Percentiles rank a stretch among this genome's conserved stretches.
Conservation (phyloP, 92 coral and sea anemone genomes). For the Palythoa grandis region DNA sequence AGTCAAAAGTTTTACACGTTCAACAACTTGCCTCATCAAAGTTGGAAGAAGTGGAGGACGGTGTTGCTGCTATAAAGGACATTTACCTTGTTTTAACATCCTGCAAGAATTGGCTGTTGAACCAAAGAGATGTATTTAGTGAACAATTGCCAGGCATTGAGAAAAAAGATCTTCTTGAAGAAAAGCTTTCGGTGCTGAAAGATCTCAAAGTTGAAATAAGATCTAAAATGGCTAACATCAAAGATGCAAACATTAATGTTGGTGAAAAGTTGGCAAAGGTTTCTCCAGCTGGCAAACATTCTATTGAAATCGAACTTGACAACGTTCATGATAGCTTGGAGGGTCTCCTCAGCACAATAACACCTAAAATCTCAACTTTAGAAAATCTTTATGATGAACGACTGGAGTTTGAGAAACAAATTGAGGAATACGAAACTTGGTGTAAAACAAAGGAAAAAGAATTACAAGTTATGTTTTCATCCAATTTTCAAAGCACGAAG, state of each 20-base stretch:
- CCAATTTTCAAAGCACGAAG: neutral
- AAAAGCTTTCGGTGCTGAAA: conserved; percentile 53
- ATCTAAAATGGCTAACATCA: conserved; percentile 40
- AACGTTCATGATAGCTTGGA: conserved; percentile 53
- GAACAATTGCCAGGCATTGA: conserved; percentile 40
- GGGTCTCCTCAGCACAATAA: conserved; percentile 51
- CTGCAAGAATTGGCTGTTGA: conserved; percentile 69
- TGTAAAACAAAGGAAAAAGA: conserved; percentile 40
- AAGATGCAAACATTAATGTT: conserved; percentile 52
- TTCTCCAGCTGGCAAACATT: conserved; percentile 50
- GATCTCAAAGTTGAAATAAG: conserved; percentile 46
- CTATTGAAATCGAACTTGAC: conserved; percentile 67
- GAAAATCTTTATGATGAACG: conserved; percentile 49
- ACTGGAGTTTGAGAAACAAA: conserved; percentile 47
- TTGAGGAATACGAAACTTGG: conserved; percentile 59
- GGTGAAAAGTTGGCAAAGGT: conserved; percentile 52
- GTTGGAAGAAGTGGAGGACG: conserved; percentile 61
- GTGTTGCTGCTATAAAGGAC: conserved; percentile 51
- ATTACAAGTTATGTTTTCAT: conserved; percentile 2
- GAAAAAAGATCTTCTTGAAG: conserved; percentile 46
- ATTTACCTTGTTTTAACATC: conserved; percentile 53
- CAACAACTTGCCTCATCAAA: conserved; percentile 58
- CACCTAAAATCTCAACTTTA: conserved; percentile 44
- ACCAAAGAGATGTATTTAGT: conserved; percentile 52
- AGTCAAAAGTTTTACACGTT: conserved; percentile 56